Evolutionary conservation across 2,888 invertebrate genomes (phyloP).

Genomic region (Ariolimax columbianus): DNA sequence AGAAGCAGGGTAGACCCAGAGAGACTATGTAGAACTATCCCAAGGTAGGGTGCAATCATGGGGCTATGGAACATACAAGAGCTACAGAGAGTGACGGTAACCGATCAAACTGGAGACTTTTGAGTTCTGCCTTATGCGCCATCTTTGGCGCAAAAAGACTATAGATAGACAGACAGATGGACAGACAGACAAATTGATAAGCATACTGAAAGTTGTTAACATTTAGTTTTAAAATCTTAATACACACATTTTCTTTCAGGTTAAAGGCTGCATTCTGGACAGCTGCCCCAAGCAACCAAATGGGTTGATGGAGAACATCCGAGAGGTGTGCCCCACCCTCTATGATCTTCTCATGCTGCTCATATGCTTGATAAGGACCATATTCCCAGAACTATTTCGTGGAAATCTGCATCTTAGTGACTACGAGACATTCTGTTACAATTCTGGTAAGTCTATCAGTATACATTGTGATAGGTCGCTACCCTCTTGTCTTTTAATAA

Average conservation of each 20-base stretch:
- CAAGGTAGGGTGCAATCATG: too few species aligned
- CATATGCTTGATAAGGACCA: background rate
- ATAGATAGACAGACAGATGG: too few species aligned
- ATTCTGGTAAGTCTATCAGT: constrained; percentile 11
- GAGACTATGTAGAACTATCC: too few species aligned
- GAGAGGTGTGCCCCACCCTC: background rate
- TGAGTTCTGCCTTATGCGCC: too few species aligned
- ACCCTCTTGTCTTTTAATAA: background rate
- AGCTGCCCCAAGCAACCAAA: constrained; percentile 36
- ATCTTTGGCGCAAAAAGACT: too few species aligned
- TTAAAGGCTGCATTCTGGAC: constrained; percentile 34
- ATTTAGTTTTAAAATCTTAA: too few species aligned
- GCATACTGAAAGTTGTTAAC: too few species aligned
- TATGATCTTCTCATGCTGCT: constrained; percentile 20
- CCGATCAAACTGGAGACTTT: too few species aligned
- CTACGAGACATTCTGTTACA: constrained; percentile 23
- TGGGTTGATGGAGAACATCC: background rate
- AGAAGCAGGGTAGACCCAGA: too few species aligned
- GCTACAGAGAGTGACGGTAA: too few species aligned
- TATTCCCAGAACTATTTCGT: constrained; percentile 28
- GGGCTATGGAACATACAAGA: too few species aligned
- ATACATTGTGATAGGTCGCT: background rate
- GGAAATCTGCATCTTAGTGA: background rate
- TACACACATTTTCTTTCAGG: background rate
- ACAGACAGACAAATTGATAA: too few species aligned